A percentile compares a stretch with the other conserved stretches of the same genome.
Evolutionary conservation across 2,888 invertebrate species (phyloP).

Genomic region (Dascillus cervinus): DNA sequence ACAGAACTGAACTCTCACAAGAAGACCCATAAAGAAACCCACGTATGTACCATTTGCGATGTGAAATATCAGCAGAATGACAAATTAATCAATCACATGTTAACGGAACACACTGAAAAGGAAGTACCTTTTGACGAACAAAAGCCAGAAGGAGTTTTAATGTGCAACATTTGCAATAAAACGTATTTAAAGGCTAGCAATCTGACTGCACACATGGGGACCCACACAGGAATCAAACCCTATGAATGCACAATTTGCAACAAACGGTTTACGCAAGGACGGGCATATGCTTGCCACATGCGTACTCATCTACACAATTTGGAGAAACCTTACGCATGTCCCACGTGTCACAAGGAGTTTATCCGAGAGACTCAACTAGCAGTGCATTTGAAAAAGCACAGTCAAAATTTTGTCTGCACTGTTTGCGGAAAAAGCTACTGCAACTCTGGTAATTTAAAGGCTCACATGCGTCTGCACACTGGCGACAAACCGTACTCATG

Average conservation of each 20-base stretch:
- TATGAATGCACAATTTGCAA: constrained; percentile 26
- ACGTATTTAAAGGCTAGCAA: constrained; percentile 28
- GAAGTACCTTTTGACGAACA: constrained; percentile 9
- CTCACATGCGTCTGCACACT: constrained; percentile 19
- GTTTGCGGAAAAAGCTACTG: constrained; percentile 28
- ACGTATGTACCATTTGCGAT: constrained; percentile 18
- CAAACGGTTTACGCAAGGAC: constrained; percentile 27
- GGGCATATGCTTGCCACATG: constrained; percentile 28
- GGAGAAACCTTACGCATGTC: constrained; percentile 19
- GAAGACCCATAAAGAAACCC: constrained; percentile 7
- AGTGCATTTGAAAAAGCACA: constrained; percentile 25
- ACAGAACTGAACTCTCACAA: constrained; percentile 6
- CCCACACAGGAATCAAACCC: constrained; percentile 26
- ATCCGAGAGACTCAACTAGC: constrained; percentile 21
- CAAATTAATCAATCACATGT: constrained; percentile 18
- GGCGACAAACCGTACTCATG: constrained; percentile 29
- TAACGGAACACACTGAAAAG: constrained; percentile 19
- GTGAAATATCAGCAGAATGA: constrained; percentile 17
- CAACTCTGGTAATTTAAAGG: constrained; percentile 25
- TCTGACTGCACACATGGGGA: constrained; percentile 27
- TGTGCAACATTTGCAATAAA: constrained; percentile 27
- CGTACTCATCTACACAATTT: constrained; percentile 23
- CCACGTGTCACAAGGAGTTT: constrained; percentile 25
- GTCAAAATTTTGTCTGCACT: constrained; percentile 20
- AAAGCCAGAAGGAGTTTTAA: constrained; percentile 9